Evolutionary conservation across 2,797 vertebrate species (phyloP).

Genomic region (Dromococcyx pavoninus): DNA sequence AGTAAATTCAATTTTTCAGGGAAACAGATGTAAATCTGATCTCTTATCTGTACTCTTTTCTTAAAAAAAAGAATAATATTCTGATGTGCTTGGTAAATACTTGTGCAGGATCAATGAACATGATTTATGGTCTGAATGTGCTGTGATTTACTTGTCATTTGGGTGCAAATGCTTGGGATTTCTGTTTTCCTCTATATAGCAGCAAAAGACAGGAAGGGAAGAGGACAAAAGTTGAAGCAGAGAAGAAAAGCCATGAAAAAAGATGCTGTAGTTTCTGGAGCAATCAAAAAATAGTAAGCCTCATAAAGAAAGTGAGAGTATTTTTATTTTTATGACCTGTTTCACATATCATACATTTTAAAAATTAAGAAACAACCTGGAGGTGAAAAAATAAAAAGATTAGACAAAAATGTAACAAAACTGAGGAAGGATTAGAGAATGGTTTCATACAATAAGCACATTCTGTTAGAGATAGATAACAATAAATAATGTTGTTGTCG

Average conservation of each 20-base stretch:
- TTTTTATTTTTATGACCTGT: not conserved
- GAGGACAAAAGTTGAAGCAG: not conserved
- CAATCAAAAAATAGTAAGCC: not conserved
- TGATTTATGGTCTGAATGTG: not conserved
- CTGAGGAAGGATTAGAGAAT: not conserved
- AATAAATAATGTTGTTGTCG: no score
- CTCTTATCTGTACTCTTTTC: not conserved
- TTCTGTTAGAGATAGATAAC: not conserved
- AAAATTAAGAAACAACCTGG: not conserved
- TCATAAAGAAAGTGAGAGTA: not conserved
- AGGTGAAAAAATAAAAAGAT: not conserved
- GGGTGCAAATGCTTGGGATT: not conserved
- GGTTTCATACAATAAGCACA: not conserved
- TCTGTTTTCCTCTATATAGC: not conserved
- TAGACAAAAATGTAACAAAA: not conserved
- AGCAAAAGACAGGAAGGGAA: not conserved
- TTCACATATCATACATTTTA: not conserved
- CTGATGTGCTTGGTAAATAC: not conserved
- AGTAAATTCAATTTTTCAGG: not conserved
- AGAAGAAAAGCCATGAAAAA: not conserved
- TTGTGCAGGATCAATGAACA: not conserved
- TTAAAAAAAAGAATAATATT: not conserved
- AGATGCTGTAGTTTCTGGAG: not conserved
- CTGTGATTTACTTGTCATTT: not conserved
- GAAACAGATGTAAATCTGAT: not conserved